Evolutionary conservation across 2,797 vertebrate genomes (phyloP).

Genomic region (Lateolabrax maculatus): DNA sequence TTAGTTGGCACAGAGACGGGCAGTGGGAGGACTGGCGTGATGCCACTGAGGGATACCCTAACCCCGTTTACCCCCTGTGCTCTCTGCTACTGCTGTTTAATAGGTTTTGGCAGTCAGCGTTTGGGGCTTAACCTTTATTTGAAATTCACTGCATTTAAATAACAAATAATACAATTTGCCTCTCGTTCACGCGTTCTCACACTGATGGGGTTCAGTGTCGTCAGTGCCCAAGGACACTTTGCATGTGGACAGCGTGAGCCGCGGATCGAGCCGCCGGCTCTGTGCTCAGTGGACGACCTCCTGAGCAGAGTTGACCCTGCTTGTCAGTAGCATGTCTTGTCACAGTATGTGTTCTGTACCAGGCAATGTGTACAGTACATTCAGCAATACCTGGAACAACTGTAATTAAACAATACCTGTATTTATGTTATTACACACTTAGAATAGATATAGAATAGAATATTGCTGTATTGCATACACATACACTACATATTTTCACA

Average conservation of each 20-base stretch:
- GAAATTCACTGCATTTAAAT: background rate
- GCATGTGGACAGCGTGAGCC: background rate
- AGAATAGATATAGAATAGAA: too few relatives aligned
- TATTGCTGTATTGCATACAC: too few relatives aligned
- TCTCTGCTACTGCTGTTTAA: background rate
- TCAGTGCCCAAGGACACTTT: background rate
- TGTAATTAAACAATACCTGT: background rate
- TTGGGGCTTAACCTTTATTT: background rate
- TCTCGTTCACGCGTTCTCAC: background rate
- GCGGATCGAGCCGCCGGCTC: background rate
- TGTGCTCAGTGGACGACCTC: background rate
- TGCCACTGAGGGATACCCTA: constrained; percentile 57
- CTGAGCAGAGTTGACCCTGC: background rate
- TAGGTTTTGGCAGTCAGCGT: background rate
- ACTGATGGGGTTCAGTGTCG: background rate
- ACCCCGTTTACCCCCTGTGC: constrained; percentile 9
- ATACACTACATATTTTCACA: too few relatives aligned
- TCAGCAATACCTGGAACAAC: background rate
- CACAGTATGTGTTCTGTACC: too few relatives aligned
- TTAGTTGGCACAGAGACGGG: constrained; percentile 23
- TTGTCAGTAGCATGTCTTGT: too few relatives aligned
- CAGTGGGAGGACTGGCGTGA: constrained; percentile 26
- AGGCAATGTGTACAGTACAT: too few relatives aligned
- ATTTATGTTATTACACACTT: background rate
- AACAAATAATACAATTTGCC: background rate